These are phyloP conservation scores for Camptogramma bilineatum DNA, from an alignment of 2,888 invertebrate genomes.

Conservation along the genomic window DNA sequence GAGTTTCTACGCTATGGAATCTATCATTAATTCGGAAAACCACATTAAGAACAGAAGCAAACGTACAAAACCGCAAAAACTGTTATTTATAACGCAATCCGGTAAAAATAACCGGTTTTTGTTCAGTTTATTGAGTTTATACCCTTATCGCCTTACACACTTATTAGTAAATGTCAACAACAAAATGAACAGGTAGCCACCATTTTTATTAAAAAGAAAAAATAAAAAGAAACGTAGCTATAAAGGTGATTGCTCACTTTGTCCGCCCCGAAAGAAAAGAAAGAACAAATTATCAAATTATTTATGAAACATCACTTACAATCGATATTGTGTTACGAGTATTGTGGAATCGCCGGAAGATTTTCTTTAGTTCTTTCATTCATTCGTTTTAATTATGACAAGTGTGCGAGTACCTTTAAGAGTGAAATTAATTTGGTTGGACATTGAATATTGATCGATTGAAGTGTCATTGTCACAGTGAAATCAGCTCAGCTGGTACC, in stretches of 20 bases:
- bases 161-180: constrained; percentile 36
- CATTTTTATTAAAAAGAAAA: constrained; percentile 20
- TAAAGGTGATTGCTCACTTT: not conserved
- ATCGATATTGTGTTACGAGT: too few relatives aligned
- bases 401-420: too few relatives aligned
- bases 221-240: constrained; percentile 4
- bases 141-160: constrained; percentile 20
- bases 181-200: constrained; percentile 24
- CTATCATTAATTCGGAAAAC: not conserved
- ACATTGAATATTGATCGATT: too few relatives aligned
- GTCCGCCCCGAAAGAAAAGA: not conserved
- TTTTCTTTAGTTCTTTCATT: too few relatives aligned
- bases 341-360: too few relatives aligned
- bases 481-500: too few relatives aligned
- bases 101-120: constrained; percentile 9
- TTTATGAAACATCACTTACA: too few relatives aligned
- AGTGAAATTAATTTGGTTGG: too few relatives aligned
- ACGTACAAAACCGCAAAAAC: not conserved
- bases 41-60: not conserved
- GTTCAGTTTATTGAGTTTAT: constrained; percentile 17
- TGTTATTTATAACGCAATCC: constrained; percentile 4
- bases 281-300: too few relatives aligned
- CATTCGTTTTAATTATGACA: too few relatives aligned
- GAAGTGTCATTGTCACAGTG: too few relatives aligned
- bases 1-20: not conserved